Evolutionary conservation across 2,113 vertebrate genomes (phyloP).

Genomic region (Triplophysa rosa): DNA sequence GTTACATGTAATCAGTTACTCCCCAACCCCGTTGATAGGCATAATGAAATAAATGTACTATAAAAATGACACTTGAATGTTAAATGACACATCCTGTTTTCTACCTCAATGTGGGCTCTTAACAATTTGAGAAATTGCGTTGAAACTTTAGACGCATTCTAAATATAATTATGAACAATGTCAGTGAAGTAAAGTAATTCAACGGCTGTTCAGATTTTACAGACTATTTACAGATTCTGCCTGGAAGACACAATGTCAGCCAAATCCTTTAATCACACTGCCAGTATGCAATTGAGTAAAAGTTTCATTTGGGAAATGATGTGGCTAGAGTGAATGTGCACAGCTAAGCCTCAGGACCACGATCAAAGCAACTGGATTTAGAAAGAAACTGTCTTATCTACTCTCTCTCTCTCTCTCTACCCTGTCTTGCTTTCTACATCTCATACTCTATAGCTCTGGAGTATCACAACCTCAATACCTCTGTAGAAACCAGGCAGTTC

Average conservation of each 20-base stretch:
- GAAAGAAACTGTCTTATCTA: constrained; percentile 29
- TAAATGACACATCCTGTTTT: too few relatives aligned
- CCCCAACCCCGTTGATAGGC: too few relatives aligned
- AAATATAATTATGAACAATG: neutral
- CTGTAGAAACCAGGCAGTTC: constrained; percentile 88
- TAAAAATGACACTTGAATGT: too few relatives aligned
- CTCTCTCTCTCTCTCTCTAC: neutral
- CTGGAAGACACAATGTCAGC: constrained; percentile 61
- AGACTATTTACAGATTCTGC: constrained; percentile 56
- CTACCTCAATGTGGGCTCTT: too few relatives aligned
- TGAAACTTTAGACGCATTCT: neutral
- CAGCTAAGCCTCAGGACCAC: constrained; percentile 35
- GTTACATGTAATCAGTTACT: too few relatives aligned
- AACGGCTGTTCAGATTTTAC: constrained; percentile 55
- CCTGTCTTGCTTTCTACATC: neutral
- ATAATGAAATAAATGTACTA: too few relatives aligned
- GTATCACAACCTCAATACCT: constrained; percentile 95
- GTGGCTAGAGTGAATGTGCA: constrained; percentile 1
- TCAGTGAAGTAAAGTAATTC: neutral
- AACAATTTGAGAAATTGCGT: neutral
- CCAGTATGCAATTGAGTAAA: constrained; percentile 64
- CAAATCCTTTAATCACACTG: constrained; percentile 66
- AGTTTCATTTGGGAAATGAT: constrained; percentile 49
- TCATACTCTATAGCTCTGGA: constrained; percentile 82
- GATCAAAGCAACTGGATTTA: constrained; percentile 42